Evolutionary conservation across 2,888 invertebrate species (phyloP).

Genomic region (Hyalella azteca): DNA sequence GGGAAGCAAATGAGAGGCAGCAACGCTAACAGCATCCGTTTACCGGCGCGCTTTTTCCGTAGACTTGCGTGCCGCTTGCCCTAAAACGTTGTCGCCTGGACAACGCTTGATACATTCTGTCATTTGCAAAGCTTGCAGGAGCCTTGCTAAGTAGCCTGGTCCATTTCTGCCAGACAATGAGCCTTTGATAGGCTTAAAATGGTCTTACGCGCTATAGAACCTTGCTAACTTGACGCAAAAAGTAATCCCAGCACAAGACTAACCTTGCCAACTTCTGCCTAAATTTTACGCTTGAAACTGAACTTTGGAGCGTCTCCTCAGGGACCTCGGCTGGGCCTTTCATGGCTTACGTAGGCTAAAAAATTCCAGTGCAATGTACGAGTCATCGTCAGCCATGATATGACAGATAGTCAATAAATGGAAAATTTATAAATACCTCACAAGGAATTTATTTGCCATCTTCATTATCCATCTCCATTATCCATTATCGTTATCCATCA

Average conservation of each 20-base stretch:
- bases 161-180: slow-evolving; percentile 12
- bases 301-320: too few relatives aligned
- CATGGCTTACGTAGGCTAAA: too few relatives aligned
- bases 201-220: not conserved
- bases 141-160: slow-evolving; percentile 20
- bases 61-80: slow-evolving; percentile 6
- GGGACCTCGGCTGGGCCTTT: too few relatives aligned
- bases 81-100: slow-evolving; percentile 7
- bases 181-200: slow-evolving; percentile 28
- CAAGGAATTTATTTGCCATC: too few relatives aligned
- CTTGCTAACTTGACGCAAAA: not conserved
- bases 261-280: not conserved
- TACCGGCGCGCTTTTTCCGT: not conserved
- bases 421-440: too few relatives aligned
- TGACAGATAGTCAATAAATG: too few relatives aligned
- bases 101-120: slow-evolving; percentile 30
- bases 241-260: not conserved
- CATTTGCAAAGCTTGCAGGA: slow-evolving; percentile 5
- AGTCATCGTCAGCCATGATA: too few relatives aligned
- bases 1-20: not conserved
- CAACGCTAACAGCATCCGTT: not conserved
- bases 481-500: too few relatives aligned
- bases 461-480: too few relatives aligned
- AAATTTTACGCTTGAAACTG: not conserved
- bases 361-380: too few relatives aligned